Evolutionary conservation across 2,888 invertebrate species (phyloP).

Genomic region (Nesidiocoris tenuis): DNA sequence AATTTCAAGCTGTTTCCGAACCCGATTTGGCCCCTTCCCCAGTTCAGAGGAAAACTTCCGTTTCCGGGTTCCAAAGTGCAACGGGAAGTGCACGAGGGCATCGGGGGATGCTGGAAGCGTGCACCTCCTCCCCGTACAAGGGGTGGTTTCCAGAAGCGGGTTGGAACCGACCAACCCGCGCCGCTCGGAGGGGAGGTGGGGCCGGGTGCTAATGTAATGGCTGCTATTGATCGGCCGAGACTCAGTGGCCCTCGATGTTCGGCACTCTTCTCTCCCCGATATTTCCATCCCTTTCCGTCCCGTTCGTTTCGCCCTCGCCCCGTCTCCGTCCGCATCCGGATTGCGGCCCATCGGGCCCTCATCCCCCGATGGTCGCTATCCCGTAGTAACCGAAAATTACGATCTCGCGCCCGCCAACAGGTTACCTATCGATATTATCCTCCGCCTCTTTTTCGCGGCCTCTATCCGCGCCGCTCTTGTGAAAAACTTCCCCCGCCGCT

Average conservation of each 20-base stretch:
- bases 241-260: slow-evolving; percentile 19
- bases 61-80: background rate
- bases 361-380: background rate
- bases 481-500: background rate
- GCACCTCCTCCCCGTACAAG: background rate
- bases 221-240: slow-evolving; percentile 35
- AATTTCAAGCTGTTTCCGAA: background rate
- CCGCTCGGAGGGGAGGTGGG: background rate
- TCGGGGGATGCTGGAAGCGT: background rate
- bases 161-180: background rate
- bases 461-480: background rate
- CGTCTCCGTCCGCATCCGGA: background rate
- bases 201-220: slow-evolving; percentile 32
- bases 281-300: background rate
- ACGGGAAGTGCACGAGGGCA: background rate
- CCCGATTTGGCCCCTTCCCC: background rate
- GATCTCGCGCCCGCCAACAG: background rate
- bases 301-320: background rate
- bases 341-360: background rate
- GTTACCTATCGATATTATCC: background rate
- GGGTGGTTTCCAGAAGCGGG: background rate
- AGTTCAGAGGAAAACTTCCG: background rate
- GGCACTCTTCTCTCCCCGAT: background rate
- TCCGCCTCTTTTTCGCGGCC: background rate
- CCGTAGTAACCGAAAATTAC: background rate